phyloP scores from a whole-genome alignment of 2,113 vertebrate species.

The Hiodon tergisus region DNA sequence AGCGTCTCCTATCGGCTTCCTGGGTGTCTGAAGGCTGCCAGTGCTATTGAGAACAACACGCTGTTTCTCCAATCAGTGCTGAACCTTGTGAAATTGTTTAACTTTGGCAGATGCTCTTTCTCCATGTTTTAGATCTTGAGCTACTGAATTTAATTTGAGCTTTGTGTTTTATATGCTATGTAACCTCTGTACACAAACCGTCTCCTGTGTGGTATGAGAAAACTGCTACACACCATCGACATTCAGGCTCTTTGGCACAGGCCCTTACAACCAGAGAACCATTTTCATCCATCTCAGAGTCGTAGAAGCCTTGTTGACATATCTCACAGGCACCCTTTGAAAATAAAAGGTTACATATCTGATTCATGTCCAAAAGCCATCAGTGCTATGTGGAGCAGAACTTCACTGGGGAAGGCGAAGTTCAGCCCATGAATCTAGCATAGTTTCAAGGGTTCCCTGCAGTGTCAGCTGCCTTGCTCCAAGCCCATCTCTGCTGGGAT shows the following conservation, averaged over 20 bases:
- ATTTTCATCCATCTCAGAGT: slow-evolving; percentile 9
- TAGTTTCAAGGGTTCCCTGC: not conserved
- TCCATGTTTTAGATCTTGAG: too few relatives aligned
- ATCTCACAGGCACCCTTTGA: slow-evolving; percentile 22
- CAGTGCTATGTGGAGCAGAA: slow-evolving; percentile 14
- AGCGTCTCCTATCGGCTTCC: too few relatives aligned
- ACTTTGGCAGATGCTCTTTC: too few relatives aligned
- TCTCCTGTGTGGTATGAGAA: not conserved
- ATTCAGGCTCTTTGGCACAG: slow-evolving; percentile 1
- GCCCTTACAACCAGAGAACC: slow-evolving; percentile 9
- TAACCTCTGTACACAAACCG: too few relatives aligned
- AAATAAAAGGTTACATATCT: slow-evolving; percentile 17
- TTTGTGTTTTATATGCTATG: too few relatives aligned
- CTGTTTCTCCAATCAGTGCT: too few relatives aligned
- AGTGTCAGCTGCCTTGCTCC: not conserved
- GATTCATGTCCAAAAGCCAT: slow-evolving; percentile 18
- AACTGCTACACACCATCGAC: not conserved
- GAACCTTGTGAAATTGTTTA: too few relatives aligned
- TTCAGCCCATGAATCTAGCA: slow-evolving; percentile 5
- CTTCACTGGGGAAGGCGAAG: slow-evolving; percentile 8
- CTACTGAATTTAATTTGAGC: too few relatives aligned
- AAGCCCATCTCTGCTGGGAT: not conserved
- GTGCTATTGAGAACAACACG: too few relatives aligned
- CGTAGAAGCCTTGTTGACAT: slow-evolving; percentile 16
- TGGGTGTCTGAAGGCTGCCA: too few relatives aligned